Evolutionary conservation across 2,888 invertebrate species (phyloP).

Genomic region (Drosophila acutilabella): DNA sequence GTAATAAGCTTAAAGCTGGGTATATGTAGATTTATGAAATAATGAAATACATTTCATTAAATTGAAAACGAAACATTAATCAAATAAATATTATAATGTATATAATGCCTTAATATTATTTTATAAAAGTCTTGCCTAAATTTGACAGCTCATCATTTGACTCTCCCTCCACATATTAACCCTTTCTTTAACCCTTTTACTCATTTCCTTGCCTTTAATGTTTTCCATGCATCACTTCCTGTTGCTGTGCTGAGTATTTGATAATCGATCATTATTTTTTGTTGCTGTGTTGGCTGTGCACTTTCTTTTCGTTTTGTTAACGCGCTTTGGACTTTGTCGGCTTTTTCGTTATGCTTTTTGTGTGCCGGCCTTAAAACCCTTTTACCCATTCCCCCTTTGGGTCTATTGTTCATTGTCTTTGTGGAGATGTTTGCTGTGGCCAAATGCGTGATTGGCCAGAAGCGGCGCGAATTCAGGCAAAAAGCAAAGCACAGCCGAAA

Average conservation of each 20-base stretch:
- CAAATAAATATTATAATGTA: neutral
- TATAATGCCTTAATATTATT: neutral
- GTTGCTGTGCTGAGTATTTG: slow-evolving; percentile 9
- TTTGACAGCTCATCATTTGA: no score
- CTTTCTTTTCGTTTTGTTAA: slow-evolving; percentile 29
- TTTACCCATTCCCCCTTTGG: neutral
- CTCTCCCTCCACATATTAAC: no score
- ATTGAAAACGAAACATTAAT: neutral
- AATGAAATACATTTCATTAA: no score
- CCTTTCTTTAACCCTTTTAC: neutral
- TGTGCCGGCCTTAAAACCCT: slow-evolving; percentile 42
- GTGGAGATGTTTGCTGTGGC: slow-evolving; percentile 45
- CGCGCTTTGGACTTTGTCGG: slow-evolving; percentile 36
- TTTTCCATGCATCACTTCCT: neutral
- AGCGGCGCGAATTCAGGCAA: slow-evolving; percentile 47
- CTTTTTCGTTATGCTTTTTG: slow-evolving; percentile 44
- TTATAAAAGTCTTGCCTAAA: no score
- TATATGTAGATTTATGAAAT: neutral
- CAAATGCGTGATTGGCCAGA: slow-evolving; percentile 73
- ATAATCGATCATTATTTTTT: neutral
- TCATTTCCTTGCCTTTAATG: neutral
- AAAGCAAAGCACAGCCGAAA: slow-evolving; percentile 36
- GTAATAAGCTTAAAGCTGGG: neutral
- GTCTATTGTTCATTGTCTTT: slow-evolving; percentile 24
- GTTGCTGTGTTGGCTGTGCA: slow-evolving; percentile 5